Base-by-base conservation (phyloP, 2,797 vertebrate species). In the Brotogeris chrysoptera region DNA sequence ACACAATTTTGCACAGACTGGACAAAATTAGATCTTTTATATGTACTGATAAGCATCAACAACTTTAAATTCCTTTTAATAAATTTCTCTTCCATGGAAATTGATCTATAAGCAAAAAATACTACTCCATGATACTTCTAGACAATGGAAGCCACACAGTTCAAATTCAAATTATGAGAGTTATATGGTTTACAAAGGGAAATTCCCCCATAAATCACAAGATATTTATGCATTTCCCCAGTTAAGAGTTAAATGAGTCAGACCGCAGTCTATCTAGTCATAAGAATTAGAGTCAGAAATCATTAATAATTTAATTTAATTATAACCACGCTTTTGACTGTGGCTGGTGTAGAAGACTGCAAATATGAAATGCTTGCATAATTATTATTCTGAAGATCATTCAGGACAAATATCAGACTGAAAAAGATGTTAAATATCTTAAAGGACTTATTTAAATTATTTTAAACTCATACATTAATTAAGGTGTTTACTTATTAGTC, bases 301-400 rank as follows among this genome's bases (percentile, higher is more conserved):
- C 44, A 94, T 96, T 94, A 97, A 96, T 96, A 94, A 96, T 94
- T 96, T 93, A 92, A 94, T 92, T 91, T 88, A 85, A 93, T 94
- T 94, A 95, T 83, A 96, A 89, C 65, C 30, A 80, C 52, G 81
- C 88, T 80, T 91, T 85, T 88, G 70, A 88, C 82, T 81, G 63
- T 61, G 77, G 76, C 90, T 95, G 74, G 57, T 38, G 64, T 69
- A 88, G 80, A 70, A 92, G 81, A 93, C 44, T 91, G 61, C 53
- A 81, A 79, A 95, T 85, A 88, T 66, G 71, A 90, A 92, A 90
- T 0, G 5, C 50, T 93, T 25, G 3, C 23, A 27, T 80, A 86
- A 87, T 93, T 91, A 92, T 95, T 94, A 87, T 96, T 95, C 84
- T 91, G 69, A 83, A 93, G 81, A 94, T 91, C 76, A 90, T 92